Evolutionary conservation across 2,113 vertebrate species (phyloP).

Genomic region (Zosterops borbonicus): DNA sequence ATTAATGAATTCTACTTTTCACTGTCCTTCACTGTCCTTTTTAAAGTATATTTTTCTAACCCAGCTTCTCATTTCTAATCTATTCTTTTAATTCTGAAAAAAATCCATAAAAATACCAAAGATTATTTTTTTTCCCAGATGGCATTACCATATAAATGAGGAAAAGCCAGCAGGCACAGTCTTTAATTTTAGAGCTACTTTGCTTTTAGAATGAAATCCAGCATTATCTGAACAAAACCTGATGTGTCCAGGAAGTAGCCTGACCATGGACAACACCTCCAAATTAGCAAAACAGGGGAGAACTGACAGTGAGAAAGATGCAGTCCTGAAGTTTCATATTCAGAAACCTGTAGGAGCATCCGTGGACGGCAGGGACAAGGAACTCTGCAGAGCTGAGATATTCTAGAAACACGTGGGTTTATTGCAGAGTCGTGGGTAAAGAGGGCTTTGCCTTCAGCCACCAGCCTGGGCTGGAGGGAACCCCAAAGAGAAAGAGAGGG

Average conservation of each 20-base stretch:
- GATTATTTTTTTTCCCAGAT: neutral
- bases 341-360: too few species aligned
- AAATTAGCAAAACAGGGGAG: neutral
- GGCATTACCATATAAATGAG: conserved; percentile 43
- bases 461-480: too few species aligned
- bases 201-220: conserved; percentile 28
- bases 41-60: conserved; percentile 21
- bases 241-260: neutral
- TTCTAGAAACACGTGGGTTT: too few species aligned
- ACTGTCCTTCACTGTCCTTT: neutral
- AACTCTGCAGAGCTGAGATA: too few species aligned
- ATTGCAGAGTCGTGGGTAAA: too few species aligned
- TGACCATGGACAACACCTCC: neutral
- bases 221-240: neutral
- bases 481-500: too few species aligned
- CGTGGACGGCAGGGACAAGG: too few species aligned
- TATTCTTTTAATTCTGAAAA: conserved; percentile 43
- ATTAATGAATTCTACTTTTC: conserved; percentile 26
- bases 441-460: too few species aligned
- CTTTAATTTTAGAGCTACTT: neutral
- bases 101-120: conserved; percentile 34
- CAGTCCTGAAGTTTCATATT: neutral
- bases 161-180: conserved; percentile 30
- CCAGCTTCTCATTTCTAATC: neutral
- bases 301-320: neutral